phyloP scores from a whole-genome alignment of 2,113 vertebrate genomes.

The Pedionomus torquatus region DNA sequence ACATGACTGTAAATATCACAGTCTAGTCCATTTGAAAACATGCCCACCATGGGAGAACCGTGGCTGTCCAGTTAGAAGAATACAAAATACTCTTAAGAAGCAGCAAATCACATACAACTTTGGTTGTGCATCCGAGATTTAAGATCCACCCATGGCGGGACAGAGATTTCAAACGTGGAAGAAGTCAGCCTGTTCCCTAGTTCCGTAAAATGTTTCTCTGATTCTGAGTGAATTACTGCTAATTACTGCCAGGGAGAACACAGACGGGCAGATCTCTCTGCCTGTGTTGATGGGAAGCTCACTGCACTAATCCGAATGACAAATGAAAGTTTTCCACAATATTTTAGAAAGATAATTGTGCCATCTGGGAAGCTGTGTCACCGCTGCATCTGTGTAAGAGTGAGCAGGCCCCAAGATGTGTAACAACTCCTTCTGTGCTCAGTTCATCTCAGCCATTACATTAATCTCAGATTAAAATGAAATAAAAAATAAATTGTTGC shows the following conservation, averaged over 20 bases:
- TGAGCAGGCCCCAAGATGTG: constrained; percentile 15
- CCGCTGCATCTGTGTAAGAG: constrained; percentile 47
- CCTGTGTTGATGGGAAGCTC: constrained; percentile 34
- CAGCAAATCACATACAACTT: background rate
- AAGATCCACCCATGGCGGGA: background rate
- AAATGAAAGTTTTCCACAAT: constrained; percentile 64
- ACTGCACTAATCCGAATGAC: constrained; percentile 39
- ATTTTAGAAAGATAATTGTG: constrained; percentile 61
- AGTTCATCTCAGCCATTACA: constrained; percentile 42
- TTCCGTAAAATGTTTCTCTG: background rate
- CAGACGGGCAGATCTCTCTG: constrained; percentile 5
- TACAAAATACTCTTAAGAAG: background rate
- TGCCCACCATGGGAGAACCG: background rate
- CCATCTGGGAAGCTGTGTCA: constrained; percentile 57
- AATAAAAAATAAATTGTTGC: background rate
- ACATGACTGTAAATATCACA: background rate
- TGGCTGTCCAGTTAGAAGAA: background rate
- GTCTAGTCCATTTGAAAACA: background rate
- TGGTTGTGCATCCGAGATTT: background rate
- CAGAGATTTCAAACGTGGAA: background rate
- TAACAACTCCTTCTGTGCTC: constrained; percentile 35
- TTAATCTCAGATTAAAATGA: constrained; percentile 29
- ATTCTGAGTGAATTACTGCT: constrained; percentile 47
- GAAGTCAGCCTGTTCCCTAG: background rate
- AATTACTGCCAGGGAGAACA: constrained; percentile 3